Base-by-base conservation (phyloP, 2,797 vertebrate species). In the Tangara arthus region DNA sequence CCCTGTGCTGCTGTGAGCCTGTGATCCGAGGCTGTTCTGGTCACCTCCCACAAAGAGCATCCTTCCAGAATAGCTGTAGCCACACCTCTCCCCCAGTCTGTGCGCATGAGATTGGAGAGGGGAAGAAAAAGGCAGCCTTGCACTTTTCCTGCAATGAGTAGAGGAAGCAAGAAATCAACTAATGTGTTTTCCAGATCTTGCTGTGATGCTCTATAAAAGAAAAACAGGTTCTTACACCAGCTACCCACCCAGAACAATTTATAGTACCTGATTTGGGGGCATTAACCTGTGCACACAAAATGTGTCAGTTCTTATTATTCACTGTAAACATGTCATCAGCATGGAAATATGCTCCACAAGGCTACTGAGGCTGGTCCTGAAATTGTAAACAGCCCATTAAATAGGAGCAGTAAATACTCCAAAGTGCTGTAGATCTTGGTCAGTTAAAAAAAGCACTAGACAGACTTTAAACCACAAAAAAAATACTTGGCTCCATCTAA, bases 321-420 rank as follows among this genome's bases (percentile, higher is more conserved):
- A 72, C 85, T 82, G 76, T 95, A 95, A 96, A 96, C 4, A 37
- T 69, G 65, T 92, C 95, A 88, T 91, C 87, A 82, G 89, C 55
- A 76, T 59, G 87, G 80, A 96, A 96, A 96, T 68, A 55, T 15
- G 32, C 52, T 65, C 89, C 24, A 26, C 93, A 92, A 90, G 37
- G 76, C 83, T 90, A 24, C 44, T 35, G 84, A 65, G 92, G 76
- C 72, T 82, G 85, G 82, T 91, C 79, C 86, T 88, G 80, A 21
- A 77, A 89, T 20, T 53, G 81, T 94, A 81, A 95, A 93, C 72
- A 93, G 91, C 44, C 85, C 79, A 60, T 95, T 96, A 96, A 97
- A 90, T 20, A 80, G 87, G 59, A 90, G 80, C 93, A 89, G 68
- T 95, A 94, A 96, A 89, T 81, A 73, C 56, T 69, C 55, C 66